Evolutionary conservation across 2,113 vertebrate genomes (phyloP).

Genomic region (Protobothrops mucrosquamatus): DNA sequence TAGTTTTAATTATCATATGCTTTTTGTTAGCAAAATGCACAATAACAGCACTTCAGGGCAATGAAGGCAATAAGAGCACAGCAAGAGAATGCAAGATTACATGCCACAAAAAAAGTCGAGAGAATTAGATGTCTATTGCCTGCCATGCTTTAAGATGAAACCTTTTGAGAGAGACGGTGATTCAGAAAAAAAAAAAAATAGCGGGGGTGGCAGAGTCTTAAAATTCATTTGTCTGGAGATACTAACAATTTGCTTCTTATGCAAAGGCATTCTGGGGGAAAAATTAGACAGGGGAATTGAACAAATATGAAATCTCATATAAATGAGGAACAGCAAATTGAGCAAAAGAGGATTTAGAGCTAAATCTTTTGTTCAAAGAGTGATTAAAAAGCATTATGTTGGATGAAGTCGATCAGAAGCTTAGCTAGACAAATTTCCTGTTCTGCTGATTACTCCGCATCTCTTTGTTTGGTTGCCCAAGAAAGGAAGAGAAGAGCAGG

Average conservation of each 20-base stretch:
- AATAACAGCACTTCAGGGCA: slow-evolving; percentile 20
- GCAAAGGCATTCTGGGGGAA: neutral
- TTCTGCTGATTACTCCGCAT: slow-evolving; percentile 37
- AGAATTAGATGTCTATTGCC: neutral
- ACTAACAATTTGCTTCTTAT: slow-evolving; percentile 41
- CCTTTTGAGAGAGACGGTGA: slow-evolving; percentile 14
- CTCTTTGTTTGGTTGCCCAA: slow-evolving; percentile 39
- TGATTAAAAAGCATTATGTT: slow-evolving; percentile 75
- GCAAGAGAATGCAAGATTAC: slow-evolving; percentile 3
- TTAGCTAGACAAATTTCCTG: slow-evolving; percentile 61
- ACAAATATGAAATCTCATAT: slow-evolving; percentile 58
- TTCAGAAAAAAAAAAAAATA: neutral
- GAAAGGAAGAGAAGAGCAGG: slow-evolving; percentile 41
- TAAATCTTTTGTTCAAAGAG: slow-evolving; percentile 76
- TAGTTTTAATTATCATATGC: slow-evolving; percentile 27
- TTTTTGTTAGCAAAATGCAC: slow-evolving; percentile 28
- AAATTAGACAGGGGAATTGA: slow-evolving; percentile 44
- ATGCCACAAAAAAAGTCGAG: neutral
- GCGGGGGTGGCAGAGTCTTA: slow-evolving; percentile 9
- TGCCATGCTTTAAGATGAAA: neutral
- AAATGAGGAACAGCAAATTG: slow-evolving; percentile 62
- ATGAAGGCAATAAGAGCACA: slow-evolving; percentile 32
- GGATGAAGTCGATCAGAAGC: slow-evolving; percentile 65
- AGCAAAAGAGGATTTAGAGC: slow-evolving; percentile 70
- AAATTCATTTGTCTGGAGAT: slow-evolving; percentile 51